Evolutionary conservation across 2,888 invertebrate species (phyloP), one percentile per base, ranked within the genome.

Genomic region (Alsophila aescularia): DNA sequence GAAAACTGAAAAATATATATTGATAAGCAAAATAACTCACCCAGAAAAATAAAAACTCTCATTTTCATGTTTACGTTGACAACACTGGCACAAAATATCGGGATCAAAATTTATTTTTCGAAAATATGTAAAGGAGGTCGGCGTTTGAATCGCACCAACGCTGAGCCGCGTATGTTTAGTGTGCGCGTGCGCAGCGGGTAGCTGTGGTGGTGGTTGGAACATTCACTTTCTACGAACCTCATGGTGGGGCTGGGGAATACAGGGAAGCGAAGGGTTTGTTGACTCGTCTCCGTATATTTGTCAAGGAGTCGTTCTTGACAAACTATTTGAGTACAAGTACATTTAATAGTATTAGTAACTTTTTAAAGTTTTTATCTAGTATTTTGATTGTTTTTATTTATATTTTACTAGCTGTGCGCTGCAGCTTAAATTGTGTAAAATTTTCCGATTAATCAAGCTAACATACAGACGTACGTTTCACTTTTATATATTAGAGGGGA

Each of bases 261-360:
- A 75, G 83, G 89, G 83, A 87, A 87, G 76, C 74, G 5, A 67
- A 83, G 83, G 87, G 87, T 87, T 86, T 88, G 83, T 85, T 89
- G 87, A 85, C 86, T 78, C 75, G 73, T 66, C 55, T 61, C 42
- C 32, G 35, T 49, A 41, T 43, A 16, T 15, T 18, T 32, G n/a
- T n/a, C n/a, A n/a, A n/a, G n/a, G n/a, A n/a, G n/a, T n/a, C n/a
- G n/a, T n/a, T n/a, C n/a, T n/a, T n/a, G n/a, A n/a, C n/a, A n/a
- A n/a, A n/a, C n/a, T n/a, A n/a, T n/a, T n/a, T n/a, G n/a, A n/a
- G n/a, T n/a, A n/a, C n/a, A n/a, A n/a, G n/a, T n/a, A n/a, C n/a
- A n/a, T n/a, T n/a, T n/a, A n/a, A n/a, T n/a, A n/a, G n/a, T n/a
- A n/a, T n/a, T n/a, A n/a, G n/a, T n/a, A n/a, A n/a, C n/a, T n/a